Evolutionary conservation across 2,888 invertebrate genomes (phyloP).

Genomic region (Epinotia ramella): DNA sequence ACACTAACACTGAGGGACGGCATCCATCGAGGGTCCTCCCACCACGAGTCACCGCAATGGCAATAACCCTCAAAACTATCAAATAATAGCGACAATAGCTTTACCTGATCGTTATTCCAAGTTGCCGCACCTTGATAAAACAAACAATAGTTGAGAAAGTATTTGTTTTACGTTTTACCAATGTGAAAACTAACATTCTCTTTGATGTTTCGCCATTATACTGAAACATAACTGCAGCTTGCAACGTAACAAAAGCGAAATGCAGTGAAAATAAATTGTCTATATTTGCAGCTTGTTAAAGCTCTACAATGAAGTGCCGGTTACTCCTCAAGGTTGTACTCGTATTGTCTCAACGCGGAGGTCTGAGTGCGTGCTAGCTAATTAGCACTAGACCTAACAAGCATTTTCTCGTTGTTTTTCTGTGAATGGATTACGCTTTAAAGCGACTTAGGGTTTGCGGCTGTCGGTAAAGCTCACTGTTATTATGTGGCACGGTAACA

Average conservation of each 20-base stretch:
- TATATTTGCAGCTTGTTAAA: slow-evolving; percentile 20
- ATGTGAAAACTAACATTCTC: slow-evolving; percentile 12
- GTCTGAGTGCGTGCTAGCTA: slow-evolving; percentile 55
- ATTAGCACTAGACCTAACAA: slow-evolving; percentile 62
- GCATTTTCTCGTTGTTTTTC: slow-evolving; percentile 63
- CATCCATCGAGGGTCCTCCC: slow-evolving; percentile 8
- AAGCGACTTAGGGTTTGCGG: slow-evolving; percentile 62
- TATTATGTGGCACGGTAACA: slow-evolving; percentile 75
- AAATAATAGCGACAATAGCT: slow-evolving; percentile 19
- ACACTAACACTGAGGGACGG: slow-evolving; percentile 53
- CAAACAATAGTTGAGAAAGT: not conserved
- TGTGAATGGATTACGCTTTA: slow-evolving; percentile 67
- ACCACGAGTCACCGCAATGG: slow-evolving; percentile 4
- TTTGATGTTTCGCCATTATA: slow-evolving; percentile 8
- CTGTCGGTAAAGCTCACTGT: slow-evolving; percentile 70
- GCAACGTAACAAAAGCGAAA: slow-evolving; percentile 10
- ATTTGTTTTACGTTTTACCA: slow-evolving; percentile 10
- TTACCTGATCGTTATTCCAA: not conserved
- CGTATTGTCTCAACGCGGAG: slow-evolving; percentile 37
- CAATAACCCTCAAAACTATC: slow-evolving; percentile 28
- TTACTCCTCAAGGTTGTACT: slow-evolving; percentile 16
- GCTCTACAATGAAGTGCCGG: slow-evolving; percentile 16
- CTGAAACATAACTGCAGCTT: slow-evolving; percentile 3
- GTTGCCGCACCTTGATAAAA: not conserved
- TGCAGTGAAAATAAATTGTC: slow-evolving; percentile 14